Evolutionary conservation across 2,797 vertebrate genomes (phyloP).

Genomic region (Tarsius wallacei): DNA sequence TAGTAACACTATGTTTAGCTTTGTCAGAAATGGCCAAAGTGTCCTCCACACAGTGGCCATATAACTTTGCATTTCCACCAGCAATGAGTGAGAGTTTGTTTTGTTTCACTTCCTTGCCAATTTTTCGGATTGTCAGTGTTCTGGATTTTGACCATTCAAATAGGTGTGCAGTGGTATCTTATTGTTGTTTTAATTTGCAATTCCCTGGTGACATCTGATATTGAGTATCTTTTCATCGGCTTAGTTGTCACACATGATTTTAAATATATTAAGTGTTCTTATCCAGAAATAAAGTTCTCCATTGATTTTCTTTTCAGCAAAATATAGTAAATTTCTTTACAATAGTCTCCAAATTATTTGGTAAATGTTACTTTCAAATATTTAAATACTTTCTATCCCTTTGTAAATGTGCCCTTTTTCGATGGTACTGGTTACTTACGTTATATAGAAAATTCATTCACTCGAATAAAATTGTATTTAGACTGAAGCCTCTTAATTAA

Average conservation of each 20-base stretch:
- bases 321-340: constrained; percentile 19
- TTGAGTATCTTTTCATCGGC: neutral
- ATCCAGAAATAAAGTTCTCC: constrained; percentile 39
- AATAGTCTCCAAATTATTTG: neutral
- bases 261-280: neutral
- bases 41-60: neutral
- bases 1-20: neutral
- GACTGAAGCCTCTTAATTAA: constrained; percentile 66
- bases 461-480: constrained; percentile 36
- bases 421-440: neutral
- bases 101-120: too few relatives aligned
- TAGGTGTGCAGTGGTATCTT: neutral
- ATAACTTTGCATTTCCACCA: neutral
- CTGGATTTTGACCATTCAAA: neutral
- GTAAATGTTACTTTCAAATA: constrained; percentile 44
- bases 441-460: constrained; percentile 36
- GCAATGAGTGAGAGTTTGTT: fast-evolving
- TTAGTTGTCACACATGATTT: neutral
- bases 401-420: neutral
- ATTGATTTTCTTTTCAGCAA: neutral
- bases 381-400: constrained; percentile 18
- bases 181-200: neutral
- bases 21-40: neutral
- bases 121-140: too few relatives aligned
- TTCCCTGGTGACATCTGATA: neutral